These are phyloP conservation scores for Tetrapedia diversipes DNA, from an alignment of 2,888 invertebrate species.

Conservation along the genomic window DNA sequence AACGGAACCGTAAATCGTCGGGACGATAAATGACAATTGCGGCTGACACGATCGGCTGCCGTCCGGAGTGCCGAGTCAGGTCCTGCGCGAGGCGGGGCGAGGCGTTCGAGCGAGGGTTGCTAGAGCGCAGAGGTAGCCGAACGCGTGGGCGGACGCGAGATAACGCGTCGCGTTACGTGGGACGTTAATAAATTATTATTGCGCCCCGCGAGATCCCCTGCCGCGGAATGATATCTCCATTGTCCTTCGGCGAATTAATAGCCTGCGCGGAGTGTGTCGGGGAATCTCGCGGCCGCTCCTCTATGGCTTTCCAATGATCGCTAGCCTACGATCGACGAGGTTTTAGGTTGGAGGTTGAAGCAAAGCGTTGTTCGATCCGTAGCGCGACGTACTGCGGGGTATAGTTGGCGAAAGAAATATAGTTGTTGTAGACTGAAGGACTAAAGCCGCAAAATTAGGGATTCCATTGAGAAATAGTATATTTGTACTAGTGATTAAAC, in stretches of 20 bases:
- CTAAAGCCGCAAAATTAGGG: no score
- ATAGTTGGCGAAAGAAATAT: no score
- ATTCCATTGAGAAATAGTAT: no score
- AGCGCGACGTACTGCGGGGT: no score
- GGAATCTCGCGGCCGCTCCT: slow-evolving; percentile 38
- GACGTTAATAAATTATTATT: slow-evolving; percentile 78
- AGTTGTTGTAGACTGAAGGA: no score
- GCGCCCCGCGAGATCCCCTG: slow-evolving; percentile 66
- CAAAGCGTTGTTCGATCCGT: neutral
- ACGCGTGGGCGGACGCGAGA: slow-evolving; percentile 75
- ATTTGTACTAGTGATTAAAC: no score
- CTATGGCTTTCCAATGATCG: slow-evolving; percentile 8
- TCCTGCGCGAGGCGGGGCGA: neutral
- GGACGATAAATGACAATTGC: slow-evolving; percentile 82
- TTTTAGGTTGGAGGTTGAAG: neutral
- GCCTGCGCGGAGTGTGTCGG: slow-evolving; percentile 43
- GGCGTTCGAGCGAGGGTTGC: slow-evolving; percentile 22
- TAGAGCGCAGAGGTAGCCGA: slow-evolving; percentile 70
- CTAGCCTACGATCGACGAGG: slow-evolving; percentile 1
- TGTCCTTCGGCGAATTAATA: slow-evolving; percentile 77
- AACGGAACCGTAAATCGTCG: slow-evolving; percentile 80
- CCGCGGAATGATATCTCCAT: slow-evolving; percentile 77
- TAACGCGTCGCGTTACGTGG: slow-evolving; percentile 73
- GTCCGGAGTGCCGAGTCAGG: slow-evolving; percentile 32
- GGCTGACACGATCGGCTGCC: slow-evolving; percentile 74